Evolutionary conservation across 1,140 invertebrate genomes (phyloP).

Genomic region (Onthophagus taurus): DNA sequence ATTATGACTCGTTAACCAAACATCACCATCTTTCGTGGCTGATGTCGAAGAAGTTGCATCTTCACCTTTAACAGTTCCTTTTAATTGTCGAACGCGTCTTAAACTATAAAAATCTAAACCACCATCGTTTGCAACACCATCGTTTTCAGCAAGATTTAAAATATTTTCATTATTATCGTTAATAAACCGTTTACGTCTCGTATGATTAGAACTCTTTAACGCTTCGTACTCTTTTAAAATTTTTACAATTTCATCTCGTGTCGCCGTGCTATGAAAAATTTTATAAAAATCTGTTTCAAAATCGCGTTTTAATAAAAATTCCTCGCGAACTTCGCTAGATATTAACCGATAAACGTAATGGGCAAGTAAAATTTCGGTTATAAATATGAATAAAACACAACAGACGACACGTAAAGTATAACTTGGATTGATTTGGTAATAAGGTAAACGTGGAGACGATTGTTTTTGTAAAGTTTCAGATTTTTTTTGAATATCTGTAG

Average conservation of each 20-base stretch:
- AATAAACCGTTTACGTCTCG: slow-evolving; percentile 10
- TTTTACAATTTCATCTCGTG: slow-evolving; percentile 25
- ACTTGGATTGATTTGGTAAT: slow-evolving; percentile 30
- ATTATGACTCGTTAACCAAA: slow-evolving; percentile 69
- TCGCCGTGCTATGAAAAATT: slow-evolving; percentile 21
- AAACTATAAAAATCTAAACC: slow-evolving; percentile 56
- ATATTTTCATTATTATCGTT: slow-evolving; percentile 32
- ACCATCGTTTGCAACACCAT: slow-evolving; percentile 38
- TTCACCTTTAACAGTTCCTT: slow-evolving; percentile 37
- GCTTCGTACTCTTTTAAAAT: slow-evolving; percentile 21
- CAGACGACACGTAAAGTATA: slow-evolving; percentile 33
- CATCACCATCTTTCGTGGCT: slow-evolving; percentile 49
- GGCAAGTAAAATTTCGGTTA: slow-evolving; percentile 33
- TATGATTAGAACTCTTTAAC: neutral
- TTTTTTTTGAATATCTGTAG: too few species aligned
- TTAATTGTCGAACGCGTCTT: slow-evolving; percentile 51
- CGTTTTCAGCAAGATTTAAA: too few species aligned
- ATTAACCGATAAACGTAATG: slow-evolving; percentile 35
- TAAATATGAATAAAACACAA: slow-evolving; percentile 34
- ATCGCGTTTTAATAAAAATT: slow-evolving; percentile 27
- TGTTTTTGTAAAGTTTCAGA: neutral
- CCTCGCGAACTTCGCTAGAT: slow-evolving; percentile 29
- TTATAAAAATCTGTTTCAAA: slow-evolving; percentile 27
- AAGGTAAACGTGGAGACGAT: slow-evolving; percentile 13
- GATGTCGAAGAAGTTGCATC: slow-evolving; percentile 41